Base-by-base conservation (phyloP, 2,113 vertebrate species). In the Gymnobelideus leadbeateri region DNA sequence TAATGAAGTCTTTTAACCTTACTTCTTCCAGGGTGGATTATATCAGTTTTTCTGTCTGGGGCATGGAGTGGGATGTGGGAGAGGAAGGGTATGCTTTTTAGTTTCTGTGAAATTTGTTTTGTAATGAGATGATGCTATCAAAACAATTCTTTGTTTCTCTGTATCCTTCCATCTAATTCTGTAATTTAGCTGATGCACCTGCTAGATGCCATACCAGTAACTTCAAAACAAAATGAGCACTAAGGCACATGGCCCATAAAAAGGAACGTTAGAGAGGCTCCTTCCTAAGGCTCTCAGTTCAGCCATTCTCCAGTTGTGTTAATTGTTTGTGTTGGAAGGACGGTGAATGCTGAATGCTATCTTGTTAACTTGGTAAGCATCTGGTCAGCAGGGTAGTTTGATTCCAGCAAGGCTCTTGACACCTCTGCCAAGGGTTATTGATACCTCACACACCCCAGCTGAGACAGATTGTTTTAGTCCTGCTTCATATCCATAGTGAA, bases 331-430 rank as follows among this genome's bases (percentile, higher is more conserved):
- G 97, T 97, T 97, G 96, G 97, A 96, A 98, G 98, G 98, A 96
- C 96, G 95, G 96, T 16, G 2, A 98, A 97, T 0, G 1, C 94
- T 98, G 98, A 98, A 98, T 97, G 98, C 97, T 92, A 96, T 98
- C 98, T 98, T 98, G 98, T 98, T 99, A 99, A 98, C 99, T 99
- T 98, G 98, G 98, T 98, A 98, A 99, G 98, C 98, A 98, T 98
- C 99, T 99, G 98, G 98, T 99, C 99, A 99, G 98, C 98, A 99
- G 99, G 98, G 97, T 98, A 98, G 98, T 98, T 98, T 97, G 98
- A 98, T 98, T 99, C 98, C 98, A 99, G 98, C 97, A 98, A 98
- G 98, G 98, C 98, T 98, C 98, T 98, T 98, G 98, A 99, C 99
- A 98, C 98, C 97, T 99, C 98, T 98, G 98, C 98, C 98, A 98